Evolutionary conservation across 2,888 invertebrate genomes (phyloP).

Genomic region (Tromatobia lineatoria): DNA sequence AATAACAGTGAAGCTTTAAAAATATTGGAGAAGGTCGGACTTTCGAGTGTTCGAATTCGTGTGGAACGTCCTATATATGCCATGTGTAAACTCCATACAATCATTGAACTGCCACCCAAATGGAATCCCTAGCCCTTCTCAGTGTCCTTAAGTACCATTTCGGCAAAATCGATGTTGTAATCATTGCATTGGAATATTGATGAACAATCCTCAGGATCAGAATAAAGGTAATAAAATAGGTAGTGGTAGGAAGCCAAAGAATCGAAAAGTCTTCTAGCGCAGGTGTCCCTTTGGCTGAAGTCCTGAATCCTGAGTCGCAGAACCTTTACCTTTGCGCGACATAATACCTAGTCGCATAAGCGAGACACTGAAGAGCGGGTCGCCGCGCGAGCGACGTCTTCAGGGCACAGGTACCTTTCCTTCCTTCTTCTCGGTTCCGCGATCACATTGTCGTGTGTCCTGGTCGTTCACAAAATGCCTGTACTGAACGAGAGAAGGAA

Average conservation of each 20-base stretch:
- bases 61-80: no score
- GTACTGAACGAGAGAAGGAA: conserved; percentile 41
- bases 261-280: conserved; percentile 69
- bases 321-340: conserved; percentile 26
- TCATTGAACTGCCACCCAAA: no score
- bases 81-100: no score
- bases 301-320: conserved; percentile 47
- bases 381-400: conserved; percentile 32
- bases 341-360: conserved; percentile 45
- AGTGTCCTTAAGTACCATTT: no score
- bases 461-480: conserved; percentile 49
- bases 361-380: conserved; percentile 23
- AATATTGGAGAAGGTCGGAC: no score
- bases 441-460: conserved; percentile 59
- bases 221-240: conserved; percentile 33
- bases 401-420: conserved; percentile 60
- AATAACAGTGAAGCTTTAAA: no score
- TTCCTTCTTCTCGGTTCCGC: conserved; percentile 56
- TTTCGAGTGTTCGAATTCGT: no score
- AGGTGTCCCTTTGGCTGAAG: conserved; percentile 55
- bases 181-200: not conserved
- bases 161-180: no score
- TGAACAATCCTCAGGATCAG: not conserved
- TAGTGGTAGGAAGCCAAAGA: conserved; percentile 46
- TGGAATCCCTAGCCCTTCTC: no score